Percentiles rank a stretch among this genome's conserved stretches.
Conservation (phyloP, 2,888 invertebrate species). For the Stenodema calcarata region DNA sequence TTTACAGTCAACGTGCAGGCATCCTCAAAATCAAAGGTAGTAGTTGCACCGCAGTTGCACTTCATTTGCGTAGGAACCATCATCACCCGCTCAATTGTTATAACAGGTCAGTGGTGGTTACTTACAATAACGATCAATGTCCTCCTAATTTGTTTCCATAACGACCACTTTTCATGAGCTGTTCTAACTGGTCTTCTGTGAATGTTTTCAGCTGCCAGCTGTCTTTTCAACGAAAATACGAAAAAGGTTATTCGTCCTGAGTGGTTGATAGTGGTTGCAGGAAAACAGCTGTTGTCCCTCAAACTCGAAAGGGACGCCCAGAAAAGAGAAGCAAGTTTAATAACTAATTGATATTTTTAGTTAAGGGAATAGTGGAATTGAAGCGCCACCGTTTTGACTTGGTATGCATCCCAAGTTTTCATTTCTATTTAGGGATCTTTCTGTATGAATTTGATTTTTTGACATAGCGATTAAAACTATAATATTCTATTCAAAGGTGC, state of each 20-base stretch:
- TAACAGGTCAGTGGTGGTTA: background rate
- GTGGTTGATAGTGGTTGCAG: background rate
- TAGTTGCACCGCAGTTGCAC: background rate
- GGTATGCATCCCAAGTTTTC: no score
- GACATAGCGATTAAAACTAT: no score
- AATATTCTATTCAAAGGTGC: background rate
- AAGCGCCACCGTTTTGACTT: no score
- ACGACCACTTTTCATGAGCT: no score
- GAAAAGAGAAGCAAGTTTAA: background rate
- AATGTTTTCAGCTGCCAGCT: slow-evolving; percentile 18
- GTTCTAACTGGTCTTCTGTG: no score
- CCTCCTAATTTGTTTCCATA: no score
- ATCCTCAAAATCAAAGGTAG: background rate
- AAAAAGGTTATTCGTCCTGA: background rate
- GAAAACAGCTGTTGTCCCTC: background rate
- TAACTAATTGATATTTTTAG: no score
- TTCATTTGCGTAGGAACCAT: slow-evolving; percentile 5
- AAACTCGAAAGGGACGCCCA: slow-evolving; percentile 5
- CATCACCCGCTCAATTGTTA: background rate
- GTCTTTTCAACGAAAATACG: slow-evolving; percentile 12
- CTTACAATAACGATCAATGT: no score
- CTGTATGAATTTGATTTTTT: no score
- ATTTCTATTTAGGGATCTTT: no score
- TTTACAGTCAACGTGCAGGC: background rate
- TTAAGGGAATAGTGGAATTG: no score